Evolutionary conservation across 2,888 invertebrate genomes (phyloP).

Genomic region (Rhingia rostrata): DNA sequence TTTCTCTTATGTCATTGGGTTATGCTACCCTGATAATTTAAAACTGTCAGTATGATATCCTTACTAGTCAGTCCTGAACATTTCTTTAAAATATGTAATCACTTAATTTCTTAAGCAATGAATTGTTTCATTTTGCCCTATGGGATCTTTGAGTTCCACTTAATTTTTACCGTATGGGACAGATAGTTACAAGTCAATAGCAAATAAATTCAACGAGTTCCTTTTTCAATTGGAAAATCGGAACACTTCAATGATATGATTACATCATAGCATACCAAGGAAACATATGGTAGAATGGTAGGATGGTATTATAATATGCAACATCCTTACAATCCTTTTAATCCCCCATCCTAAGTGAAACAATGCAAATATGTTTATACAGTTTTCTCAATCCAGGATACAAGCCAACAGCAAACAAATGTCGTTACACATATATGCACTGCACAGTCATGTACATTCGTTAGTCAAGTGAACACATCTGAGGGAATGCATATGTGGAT

Average conservation of each 20-base stretch:
- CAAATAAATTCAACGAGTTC: neutral
- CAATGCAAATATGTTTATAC: slow-evolving; percentile 21
- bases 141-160: too few species aligned
- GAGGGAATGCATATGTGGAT: neutral
- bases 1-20: too few species aligned
- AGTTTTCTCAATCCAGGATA: slow-evolving; percentile 13
- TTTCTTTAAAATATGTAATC: too few species aligned
- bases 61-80: too few species aligned
- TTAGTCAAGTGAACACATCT: slow-evolving; percentile 8
- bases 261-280: neutral
- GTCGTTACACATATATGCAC: neutral
- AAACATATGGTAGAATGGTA: neutral
- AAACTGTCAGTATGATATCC: too few species aligned
- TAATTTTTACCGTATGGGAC: neutral
- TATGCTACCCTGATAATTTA: too few species aligned
- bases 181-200: neutral
- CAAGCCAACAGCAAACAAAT: neutral
- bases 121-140: too few species aligned
- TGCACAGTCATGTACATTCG: neutral
- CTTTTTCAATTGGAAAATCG: neutral
- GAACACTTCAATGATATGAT: neutral
- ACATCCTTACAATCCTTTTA: neutral
- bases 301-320: neutral
- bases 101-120: too few species aligned
- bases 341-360: slow-evolving; percentile 3